Conservation (phyloP, 2,113 vertebrate genomes). For the Leucosticte australis region DNA sequence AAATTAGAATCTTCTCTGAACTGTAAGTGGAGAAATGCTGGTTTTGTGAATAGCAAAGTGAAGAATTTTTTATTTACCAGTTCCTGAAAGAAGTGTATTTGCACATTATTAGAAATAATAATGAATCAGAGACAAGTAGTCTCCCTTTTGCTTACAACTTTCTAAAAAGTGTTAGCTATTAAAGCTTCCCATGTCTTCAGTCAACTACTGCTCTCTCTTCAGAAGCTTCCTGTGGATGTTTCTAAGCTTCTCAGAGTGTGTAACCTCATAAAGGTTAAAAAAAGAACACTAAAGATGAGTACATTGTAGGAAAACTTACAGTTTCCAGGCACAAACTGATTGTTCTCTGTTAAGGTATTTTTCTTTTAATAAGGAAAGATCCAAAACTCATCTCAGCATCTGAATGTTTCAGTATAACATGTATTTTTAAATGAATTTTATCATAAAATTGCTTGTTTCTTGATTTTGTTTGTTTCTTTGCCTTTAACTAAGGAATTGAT, state of each 20-base stretch:
- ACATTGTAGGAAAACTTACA: background rate
- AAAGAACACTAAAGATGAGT: background rate
- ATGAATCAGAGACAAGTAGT: background rate
- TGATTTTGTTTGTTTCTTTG: background rate
- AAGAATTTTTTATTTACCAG: background rate
- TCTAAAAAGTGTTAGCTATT: background rate
- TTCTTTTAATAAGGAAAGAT: background rate
- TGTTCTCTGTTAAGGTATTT: background rate
- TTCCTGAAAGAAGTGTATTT: background rate
- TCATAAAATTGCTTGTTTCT: background rate
- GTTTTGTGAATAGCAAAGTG: background rate
- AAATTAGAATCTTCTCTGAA: background rate
- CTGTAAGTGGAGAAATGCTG: background rate
- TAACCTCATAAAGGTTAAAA: background rate
- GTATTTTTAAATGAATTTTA: background rate
- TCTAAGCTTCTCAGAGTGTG: background rate
- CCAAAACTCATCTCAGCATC: background rate
- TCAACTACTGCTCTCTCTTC: background rate
- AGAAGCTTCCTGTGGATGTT: background rate
- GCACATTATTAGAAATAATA: background rate
- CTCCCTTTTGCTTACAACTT: background rate
- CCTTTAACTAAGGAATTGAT: conserved; percentile 47
- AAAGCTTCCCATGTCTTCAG: background rate
- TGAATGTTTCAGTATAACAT: background rate
- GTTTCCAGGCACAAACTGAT: background rate